Base-by-base conservation (phyloP, 2,888 invertebrate species). In the Leptinotarsa juncta region DNA sequence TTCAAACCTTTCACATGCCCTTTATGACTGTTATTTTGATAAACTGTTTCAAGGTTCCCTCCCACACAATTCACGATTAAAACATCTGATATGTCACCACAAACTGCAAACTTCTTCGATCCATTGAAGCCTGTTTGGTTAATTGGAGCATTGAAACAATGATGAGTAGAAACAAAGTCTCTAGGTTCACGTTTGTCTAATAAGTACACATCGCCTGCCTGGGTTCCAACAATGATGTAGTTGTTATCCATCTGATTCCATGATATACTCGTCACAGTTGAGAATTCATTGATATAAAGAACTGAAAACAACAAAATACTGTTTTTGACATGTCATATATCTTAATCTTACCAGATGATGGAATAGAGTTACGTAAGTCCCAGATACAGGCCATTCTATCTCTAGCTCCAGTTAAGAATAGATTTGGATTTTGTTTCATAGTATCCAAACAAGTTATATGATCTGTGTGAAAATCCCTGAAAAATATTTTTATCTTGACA, bases 1-100 rank as follows among this genome's bases (percentile, higher is more conserved):
- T 90, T 87, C 18, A 92, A 80, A 55, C 90, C 91, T 76, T 90
- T 88, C 15, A 91, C 91, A 83, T 90, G 89, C 80, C 90, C 90
- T 26, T 75, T 81, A 82, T 92, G 92, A 32, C 85, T 81, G 26
- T 85, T 82, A 82, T 89, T 88, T 77, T 87, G 86, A 80, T 90
- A 90, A 75, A 89, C 77, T 20, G 82, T 79, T 71, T 84, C 81
- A 51, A 88, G 82, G 55, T 86, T 80, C 51, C 85, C 83, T 50
- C 85, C 82, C 70, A 84, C 81, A 67, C 82, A 84, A 80, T 90
- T 88, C 57, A 90, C 81, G 18, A 90, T 85, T 82, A 89, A 86
- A 10, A 91, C 84, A 66, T 84, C 83, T 67, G 83, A 85, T 48
- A 87, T 86, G 81, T 91, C 89, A 66, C 89, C 89, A 84, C 89